Base-by-base conservation (phyloP, 2,888 invertebrate species). In the Alloplasta piceator region DNA sequence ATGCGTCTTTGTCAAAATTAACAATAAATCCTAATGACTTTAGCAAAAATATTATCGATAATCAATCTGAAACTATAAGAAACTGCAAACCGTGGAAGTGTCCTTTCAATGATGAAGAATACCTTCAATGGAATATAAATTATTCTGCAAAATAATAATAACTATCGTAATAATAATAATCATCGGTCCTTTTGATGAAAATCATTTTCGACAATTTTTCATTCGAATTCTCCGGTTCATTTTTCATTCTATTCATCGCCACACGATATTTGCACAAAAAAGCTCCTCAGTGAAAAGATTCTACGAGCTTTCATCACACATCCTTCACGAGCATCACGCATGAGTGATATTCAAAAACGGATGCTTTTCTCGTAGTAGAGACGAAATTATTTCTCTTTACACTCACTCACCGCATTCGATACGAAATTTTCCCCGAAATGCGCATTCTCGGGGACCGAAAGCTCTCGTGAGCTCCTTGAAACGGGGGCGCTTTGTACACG, bases 281-380 rank as follows among this genome's bases (percentile, higher is more conserved):
- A n/a, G 9, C 14, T 67, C 2, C 6, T 6, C 6, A 55, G 6
- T n/a, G 41, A 16, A 26, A 26, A 26, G 26, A 48, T 72, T 36
- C 16, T 12, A 26, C 26, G 6, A 61, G 50, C 12, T 16, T 41
- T 41, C 39, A 10, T 10, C 26, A 38, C 14, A n/a, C 6, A 16
- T 4, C 50, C 41, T 7, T n/a, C 36, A 4, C 38, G 41, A 61
- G 52, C 52, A 9, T 52, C 41, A 52, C 61, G 4, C 12, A n/a
- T 63, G 61, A 72, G 36, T 52, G 61, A 52, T 26, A 36, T 61
- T 52, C 12, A 72, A 61, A 39, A 41, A 14, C 36, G n/a, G 26
- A 26, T 9, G n/a, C 5, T 36, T 41, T 26, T 41, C 4, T 52
- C 12, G 41, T 26, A 26, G 26, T 26, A 39, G 7, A 10, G 41